Percentiles rank a stretch among this genome's conserved stretches.
Conservation (phyloP, 1,140 invertebrate genomes). For the Cecropterus lyciades region DNA sequence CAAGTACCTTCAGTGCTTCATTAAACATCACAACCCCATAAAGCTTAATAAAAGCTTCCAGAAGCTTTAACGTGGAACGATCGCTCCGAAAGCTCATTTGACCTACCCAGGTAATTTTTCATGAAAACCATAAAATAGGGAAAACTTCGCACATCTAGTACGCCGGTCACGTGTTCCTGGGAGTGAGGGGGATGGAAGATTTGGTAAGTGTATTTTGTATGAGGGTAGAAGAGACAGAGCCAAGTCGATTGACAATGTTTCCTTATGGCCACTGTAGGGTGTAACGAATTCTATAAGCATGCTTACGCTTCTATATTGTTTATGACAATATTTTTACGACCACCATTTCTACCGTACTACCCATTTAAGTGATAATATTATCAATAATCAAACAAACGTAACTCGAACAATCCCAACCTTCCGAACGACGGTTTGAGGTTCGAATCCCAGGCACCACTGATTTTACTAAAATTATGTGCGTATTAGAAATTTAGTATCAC, state of each 20-base stretch:
- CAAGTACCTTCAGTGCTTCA: too few relatives aligned
- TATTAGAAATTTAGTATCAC: too few relatives aligned
- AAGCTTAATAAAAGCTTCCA: conserved; percentile 18
- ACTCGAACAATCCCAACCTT: too few relatives aligned
- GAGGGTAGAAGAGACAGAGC: conserved; percentile 17
- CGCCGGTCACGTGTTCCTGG: conserved; percentile 44
- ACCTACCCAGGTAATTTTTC: conserved; percentile 51
- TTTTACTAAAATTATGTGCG: too few relatives aligned
- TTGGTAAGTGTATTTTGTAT: not conserved
- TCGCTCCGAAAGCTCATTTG: conserved; percentile 42
- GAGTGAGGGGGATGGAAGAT: conserved; percentile 27
- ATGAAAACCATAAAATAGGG: conserved; percentile 49
- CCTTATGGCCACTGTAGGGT: not conserved
- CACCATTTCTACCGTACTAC: not conserved
- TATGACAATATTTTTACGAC: not conserved
- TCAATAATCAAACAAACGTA: not conserved
- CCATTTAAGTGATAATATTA: not conserved
- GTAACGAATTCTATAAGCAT: not conserved
- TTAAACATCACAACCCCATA: not conserved
- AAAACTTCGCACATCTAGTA: conserved; percentile 47
- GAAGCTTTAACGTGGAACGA: conserved; percentile 4
- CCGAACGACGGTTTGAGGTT: too few relatives aligned
- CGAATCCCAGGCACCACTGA: too few relatives aligned
- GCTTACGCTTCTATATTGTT: not conserved
- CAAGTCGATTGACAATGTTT: conserved; percentile 40